These are phyloP conservation scores for Lutjanus argentimaculatus DNA, from an alignment of 2,797 vertebrate genomes.

Conservation along the genomic window DNA sequence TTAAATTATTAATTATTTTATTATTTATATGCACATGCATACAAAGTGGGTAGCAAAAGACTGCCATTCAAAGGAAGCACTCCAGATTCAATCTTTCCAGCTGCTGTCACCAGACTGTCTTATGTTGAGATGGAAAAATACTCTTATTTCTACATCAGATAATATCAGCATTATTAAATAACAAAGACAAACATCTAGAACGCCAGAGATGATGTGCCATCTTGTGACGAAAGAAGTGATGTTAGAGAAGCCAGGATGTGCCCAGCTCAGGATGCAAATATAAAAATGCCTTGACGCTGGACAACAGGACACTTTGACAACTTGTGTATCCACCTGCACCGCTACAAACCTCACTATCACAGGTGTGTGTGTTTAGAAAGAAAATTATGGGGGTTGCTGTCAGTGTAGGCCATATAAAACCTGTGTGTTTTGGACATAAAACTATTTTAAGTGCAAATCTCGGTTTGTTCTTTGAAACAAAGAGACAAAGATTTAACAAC, in stretches of 20 bases:
- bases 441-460: neutral
- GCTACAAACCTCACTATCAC: slow-evolving; percentile 8
- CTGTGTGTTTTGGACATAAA: neutral
- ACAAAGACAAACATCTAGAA: too few species aligned
- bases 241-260: neutral
- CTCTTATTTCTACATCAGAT: too few species aligned
- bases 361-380: slow-evolving; percentile 36
- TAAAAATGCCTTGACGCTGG: neutral
- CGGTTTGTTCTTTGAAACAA: neutral
- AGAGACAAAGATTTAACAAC: neutral
- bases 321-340: slow-evolving; percentile 5
- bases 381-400: slow-evolving; percentile 13
- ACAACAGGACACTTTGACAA: neutral
- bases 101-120: neutral
- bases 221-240: neutral
- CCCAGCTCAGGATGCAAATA: neutral
- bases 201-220: neutral
- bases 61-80: too few species aligned
- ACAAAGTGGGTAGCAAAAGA: too few species aligned
- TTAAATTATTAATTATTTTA: too few species aligned
- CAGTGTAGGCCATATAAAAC: neutral
- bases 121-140: too few species aligned
- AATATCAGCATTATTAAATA: too few species aligned
- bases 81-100: neutral
- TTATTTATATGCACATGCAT: too few species aligned